phyloP scores from a whole-genome alignment of 2,113 vertebrate species.

The Laticauda colubrina region DNA sequence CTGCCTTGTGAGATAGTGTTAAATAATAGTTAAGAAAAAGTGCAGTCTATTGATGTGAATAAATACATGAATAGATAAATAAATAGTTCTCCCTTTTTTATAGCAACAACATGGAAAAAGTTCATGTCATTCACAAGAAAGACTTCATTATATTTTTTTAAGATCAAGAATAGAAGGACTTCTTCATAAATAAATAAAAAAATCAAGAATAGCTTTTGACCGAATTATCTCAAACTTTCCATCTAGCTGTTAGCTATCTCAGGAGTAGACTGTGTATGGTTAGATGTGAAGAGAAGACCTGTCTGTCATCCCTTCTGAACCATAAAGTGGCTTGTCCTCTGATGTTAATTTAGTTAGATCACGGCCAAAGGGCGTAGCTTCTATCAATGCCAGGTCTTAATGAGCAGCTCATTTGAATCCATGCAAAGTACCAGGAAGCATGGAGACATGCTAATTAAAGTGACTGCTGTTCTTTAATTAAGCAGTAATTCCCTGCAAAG shows the following conservation, averaged over 20 bases:
- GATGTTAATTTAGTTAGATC: slow-evolving; percentile 54
- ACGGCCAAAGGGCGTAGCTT: slow-evolving; percentile 64
- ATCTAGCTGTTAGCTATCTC: neutral
- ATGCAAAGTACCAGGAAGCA: slow-evolving; percentile 74
- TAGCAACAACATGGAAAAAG: neutral
- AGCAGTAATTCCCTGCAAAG: slow-evolving; percentile 73
- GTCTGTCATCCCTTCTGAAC: slow-evolving; percentile 27
- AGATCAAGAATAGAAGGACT: neutral
- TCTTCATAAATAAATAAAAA: neutral
- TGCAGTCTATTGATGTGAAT: neutral
- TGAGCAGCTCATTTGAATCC: slow-evolving; percentile 78
- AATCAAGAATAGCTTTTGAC: neutral
- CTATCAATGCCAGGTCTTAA: slow-evolving; percentile 72
- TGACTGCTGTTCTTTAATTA: slow-evolving; percentile 79
- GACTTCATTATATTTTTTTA: neutral
- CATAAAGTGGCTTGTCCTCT: slow-evolving; percentile 13
- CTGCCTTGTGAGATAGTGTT: neutral
- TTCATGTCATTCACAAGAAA: neutral
- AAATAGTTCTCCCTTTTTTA: neutral
- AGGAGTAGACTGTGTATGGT: neutral
- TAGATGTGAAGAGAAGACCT: slow-evolving; percentile 10
- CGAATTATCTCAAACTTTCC: neutral
- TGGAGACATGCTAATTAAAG: slow-evolving; percentile 80
- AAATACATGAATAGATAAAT: neutral
- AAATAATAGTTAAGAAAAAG: neutral